Conservation (phyloP, 2,888 invertebrate genomes). For the Chrysolina oricalcia region DNA sequence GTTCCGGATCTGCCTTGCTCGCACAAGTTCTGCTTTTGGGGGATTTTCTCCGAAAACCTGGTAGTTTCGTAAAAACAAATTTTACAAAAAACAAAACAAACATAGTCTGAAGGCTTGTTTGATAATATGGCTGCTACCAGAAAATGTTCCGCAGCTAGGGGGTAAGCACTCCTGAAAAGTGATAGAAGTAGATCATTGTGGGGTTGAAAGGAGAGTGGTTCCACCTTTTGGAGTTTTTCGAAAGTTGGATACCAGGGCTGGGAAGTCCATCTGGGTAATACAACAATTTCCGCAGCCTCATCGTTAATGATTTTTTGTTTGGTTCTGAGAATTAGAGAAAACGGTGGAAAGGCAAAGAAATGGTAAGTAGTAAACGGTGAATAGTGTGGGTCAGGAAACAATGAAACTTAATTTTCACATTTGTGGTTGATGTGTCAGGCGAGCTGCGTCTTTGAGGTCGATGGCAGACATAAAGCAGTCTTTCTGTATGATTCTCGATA, state of each 20-base stretch:
- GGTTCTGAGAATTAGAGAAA: slow-evolving; percentile 34
- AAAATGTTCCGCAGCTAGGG: slow-evolving; percentile 14
- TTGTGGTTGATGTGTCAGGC: slow-evolving; percentile 48
- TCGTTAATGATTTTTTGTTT: slow-evolving; percentile 28
- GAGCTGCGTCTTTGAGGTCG: slow-evolving; percentile 53
- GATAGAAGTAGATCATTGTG: slow-evolving; percentile 25
- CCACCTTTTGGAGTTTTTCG: background rate
- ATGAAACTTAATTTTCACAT: slow-evolving; percentile 45
- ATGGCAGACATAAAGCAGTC: slow-evolving; percentile 41
- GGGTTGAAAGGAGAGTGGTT: slow-evolving; percentile 1
- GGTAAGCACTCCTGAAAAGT: slow-evolving; percentile 27
- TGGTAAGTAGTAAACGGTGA: no score
- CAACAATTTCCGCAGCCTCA: slow-evolving; percentile 9
- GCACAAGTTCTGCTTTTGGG: no score
- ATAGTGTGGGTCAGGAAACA: slow-evolving; percentile 42
- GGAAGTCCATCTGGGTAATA: slow-evolving; percentile 25
- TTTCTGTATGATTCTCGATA: slow-evolving; percentile 45
- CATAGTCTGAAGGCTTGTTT: slow-evolving; percentile 40
- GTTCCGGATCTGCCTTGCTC: no score
- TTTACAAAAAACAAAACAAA: slow-evolving; percentile 39
- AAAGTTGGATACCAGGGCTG: slow-evolving; percentile 24
- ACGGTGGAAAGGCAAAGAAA: slow-evolving; percentile 53
- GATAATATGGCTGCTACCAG: slow-evolving; percentile 56
- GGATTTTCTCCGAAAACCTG: no score
- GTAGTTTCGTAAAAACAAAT: no score